These are phyloP conservation scores for Troides aeacus DNA, from an alignment of 2,888 invertebrate genomes.

Conservation along the genomic window DNA sequence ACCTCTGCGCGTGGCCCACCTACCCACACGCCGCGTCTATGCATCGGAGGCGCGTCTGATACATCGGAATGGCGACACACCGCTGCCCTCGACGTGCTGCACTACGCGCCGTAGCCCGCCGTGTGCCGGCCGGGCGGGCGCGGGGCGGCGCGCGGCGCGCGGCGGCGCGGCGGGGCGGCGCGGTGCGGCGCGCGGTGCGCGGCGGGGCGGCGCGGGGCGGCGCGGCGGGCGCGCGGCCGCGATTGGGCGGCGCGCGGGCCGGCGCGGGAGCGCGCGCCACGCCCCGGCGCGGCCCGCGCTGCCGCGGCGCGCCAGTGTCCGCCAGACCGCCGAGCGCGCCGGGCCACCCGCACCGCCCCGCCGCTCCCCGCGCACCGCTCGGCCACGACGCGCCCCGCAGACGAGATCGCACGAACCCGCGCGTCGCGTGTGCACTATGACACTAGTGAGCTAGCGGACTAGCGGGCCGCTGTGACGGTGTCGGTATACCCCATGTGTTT, in stretches of 20 bases:
- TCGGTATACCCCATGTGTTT: conserved; percentile 65
- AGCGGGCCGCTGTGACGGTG: conserved; percentile 78
- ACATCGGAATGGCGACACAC: too few species aligned
- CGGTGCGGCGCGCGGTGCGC: conserved; percentile 30
- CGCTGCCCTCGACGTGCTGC: too few species aligned
- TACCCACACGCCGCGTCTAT: too few species aligned
- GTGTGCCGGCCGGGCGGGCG: not conserved
- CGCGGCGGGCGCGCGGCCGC: conserved; percentile 58
- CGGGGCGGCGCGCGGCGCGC: conserved; percentile 44
- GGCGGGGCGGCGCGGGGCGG: conserved; percentile 54
- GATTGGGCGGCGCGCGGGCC: conserved; percentile 46
- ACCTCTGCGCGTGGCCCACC: too few species aligned
- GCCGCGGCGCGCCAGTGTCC: conserved; percentile 74
- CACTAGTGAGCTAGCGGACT: conserved; percentile 72
- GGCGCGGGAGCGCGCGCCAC: conserved; percentile 45
- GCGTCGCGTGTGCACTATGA: conserved; percentile 79
- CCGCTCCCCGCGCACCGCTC: conserved; percentile 58
- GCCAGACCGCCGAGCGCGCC: conserved; percentile 79
- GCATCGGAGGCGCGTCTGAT: too few species aligned
- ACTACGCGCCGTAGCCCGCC: not conserved
- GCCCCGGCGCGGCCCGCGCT: conserved; percentile 53
- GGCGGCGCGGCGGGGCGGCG: conserved; percentile 44
- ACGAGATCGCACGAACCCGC: conserved; percentile 57
- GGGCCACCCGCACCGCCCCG: conserved; percentile 77
- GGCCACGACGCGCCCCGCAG: conserved; percentile 72